A percentile compares a stretch with the other conserved stretches of the same genome.
Conservation (phyloP, 2,888 invertebrate species). For the Formica aserva region DNA sequence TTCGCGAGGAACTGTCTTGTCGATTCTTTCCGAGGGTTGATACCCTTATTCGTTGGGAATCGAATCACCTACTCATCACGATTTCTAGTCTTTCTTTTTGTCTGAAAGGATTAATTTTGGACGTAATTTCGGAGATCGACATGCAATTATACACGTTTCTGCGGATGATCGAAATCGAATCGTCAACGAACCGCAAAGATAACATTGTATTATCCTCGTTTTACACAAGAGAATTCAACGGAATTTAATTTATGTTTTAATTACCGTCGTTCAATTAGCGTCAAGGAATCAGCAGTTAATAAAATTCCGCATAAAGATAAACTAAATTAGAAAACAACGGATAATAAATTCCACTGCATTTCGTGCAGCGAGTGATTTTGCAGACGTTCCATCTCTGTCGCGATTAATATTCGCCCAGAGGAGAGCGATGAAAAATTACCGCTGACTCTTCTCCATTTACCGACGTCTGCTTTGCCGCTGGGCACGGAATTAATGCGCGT, state of each 20-base stretch:
- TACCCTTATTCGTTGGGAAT: background rate
- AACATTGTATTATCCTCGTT: background rate
- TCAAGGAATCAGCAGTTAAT: background rate
- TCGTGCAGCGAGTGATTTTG: background rate
- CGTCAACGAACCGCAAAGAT: background rate
- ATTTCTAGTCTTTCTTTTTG: slow-evolving; percentile 13
- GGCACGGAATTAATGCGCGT: slow-evolving; percentile 27
- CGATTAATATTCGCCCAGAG: slow-evolving; percentile 11
- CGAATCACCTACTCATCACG: slow-evolving; percentile 22
- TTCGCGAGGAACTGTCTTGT: background rate
- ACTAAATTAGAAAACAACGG: background rate
- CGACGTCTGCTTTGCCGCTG: background rate
- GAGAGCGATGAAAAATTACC: slow-evolving; percentile 30
- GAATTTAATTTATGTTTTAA: background rate
- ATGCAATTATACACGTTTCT: slow-evolving; percentile 5
- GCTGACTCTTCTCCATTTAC: slow-evolving; percentile 21
- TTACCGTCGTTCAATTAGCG: background rate
- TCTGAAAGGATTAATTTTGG: background rate
- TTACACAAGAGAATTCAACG: background rate
- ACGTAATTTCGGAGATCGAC: background rate
- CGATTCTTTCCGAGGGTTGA: background rate
- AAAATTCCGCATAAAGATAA: background rate
- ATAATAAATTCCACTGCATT: background rate
- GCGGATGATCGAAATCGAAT: slow-evolving; percentile 1
- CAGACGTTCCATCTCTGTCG: background rate